Evolutionary conservation across 1,140 invertebrate species (phyloP).

Genomic region (Drosophila pseudoobscura): DNA sequence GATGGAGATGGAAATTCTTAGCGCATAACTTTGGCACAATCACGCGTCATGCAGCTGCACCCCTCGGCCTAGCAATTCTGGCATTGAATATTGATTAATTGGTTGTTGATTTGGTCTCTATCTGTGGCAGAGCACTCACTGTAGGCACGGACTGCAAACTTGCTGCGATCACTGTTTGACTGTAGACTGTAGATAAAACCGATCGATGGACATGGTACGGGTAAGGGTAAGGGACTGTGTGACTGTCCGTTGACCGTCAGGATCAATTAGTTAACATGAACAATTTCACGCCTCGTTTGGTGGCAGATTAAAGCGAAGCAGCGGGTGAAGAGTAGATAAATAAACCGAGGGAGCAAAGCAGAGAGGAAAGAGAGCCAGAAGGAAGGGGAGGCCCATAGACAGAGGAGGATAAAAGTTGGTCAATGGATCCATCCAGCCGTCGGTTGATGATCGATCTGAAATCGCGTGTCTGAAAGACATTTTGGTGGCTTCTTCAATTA

Average conservation of each 20-base stretch:
- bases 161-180: background rate
- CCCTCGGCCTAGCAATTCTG: no score
- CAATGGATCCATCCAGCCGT: slow-evolving; percentile 7
- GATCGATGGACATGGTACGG: slow-evolving; percentile 20
- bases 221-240: no score
- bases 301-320: slow-evolving; percentile 8
- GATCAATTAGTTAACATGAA: slow-evolving; percentile 31
- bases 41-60: no score
- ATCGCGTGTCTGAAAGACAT: slow-evolving; percentile 4
- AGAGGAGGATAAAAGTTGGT: slow-evolving; percentile 13
- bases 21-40: no score
- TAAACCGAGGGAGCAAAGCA: background rate
- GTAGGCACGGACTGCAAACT: background rate
- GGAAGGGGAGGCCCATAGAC: background rate
- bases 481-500: background rate
- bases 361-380: no score
- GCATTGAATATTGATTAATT: no score
- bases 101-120: no score
- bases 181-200: background rate
- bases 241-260: slow-evolving; percentile 37
- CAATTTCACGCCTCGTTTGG: slow-evolving; percentile 39
- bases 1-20: no score
- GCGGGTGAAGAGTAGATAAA: background rate
- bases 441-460: slow-evolving; percentile 4
- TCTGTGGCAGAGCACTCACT: no score